phyloP scores from a whole-genome alignment of 2,113 vertebrate species.

The Hippopotamus amphibius region DNA sequence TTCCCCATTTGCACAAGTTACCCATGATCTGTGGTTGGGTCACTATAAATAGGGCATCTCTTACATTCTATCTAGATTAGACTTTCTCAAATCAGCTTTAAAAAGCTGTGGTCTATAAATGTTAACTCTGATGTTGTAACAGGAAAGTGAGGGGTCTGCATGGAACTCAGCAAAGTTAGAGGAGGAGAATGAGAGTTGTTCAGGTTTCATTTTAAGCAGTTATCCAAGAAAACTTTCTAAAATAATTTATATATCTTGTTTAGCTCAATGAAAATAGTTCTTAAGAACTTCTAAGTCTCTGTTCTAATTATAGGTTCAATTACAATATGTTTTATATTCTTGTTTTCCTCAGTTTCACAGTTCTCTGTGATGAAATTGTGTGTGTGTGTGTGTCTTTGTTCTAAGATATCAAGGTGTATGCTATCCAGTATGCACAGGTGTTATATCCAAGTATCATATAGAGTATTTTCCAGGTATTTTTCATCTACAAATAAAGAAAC shows the following conservation, averaged over 20 bases:
- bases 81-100: not conserved
- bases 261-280: slow-evolving; percentile 36
- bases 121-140: not conserved
- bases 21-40: not conserved
- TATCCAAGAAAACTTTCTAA: slow-evolving; percentile 23
- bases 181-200: not conserved
- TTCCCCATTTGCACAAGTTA: not conserved
- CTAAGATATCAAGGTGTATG: not conserved
- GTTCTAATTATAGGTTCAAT: not conserved
- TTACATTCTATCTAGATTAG: not conserved
- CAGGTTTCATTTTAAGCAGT: not conserved
- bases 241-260: not conserved
- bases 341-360: not conserved
- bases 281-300: not conserved
- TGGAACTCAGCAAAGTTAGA: not conserved
- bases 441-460: not conserved
- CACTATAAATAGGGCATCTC: not conserved
- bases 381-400: not conserved
- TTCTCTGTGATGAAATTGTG: not conserved
- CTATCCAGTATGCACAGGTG: not conserved
- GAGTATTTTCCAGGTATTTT: slow-evolving; percentile 38
- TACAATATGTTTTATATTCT: not conserved
- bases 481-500: not conserved
- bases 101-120: not conserved
- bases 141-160: not conserved